These are phyloP conservation scores for Paraescarpia echinospica DNA, from an alignment of 1,140 invertebrate species.

Conservation along the genomic window DNA sequence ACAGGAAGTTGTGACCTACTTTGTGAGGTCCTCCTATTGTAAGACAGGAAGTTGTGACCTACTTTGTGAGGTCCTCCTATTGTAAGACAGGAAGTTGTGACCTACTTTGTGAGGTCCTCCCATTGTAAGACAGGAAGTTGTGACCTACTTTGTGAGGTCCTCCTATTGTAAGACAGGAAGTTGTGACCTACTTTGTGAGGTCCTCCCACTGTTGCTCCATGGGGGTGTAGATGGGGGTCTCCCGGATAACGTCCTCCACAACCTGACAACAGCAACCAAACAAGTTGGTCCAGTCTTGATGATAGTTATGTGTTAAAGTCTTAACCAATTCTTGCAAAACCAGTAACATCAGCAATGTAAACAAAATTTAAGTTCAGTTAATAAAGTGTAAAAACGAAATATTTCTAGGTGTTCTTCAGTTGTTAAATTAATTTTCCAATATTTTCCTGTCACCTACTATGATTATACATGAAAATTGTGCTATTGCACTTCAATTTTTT, in stretches of 20 bases:
- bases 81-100: conserved; percentile 20
- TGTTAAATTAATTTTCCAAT: too few relatives aligned
- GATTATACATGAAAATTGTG: too few relatives aligned
- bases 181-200: background rate
- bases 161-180: conserved; percentile 36
- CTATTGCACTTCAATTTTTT: too few relatives aligned
- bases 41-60: background rate
- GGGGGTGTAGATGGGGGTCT: conserved; percentile 42
- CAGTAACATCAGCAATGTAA: too few relatives aligned
- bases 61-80: conserved; percentile 33
- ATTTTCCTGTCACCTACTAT: too few relatives aligned
- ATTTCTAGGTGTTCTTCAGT: too few relatives aligned
- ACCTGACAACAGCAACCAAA: conserved; percentile 32
- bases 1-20: background rate
- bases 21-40: conserved; percentile 36
- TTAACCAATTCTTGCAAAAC: too few relatives aligned
- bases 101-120: conserved; percentile 22
- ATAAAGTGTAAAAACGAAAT: too few relatives aligned
- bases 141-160: background rate
- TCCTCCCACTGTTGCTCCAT: conserved; percentile 43
- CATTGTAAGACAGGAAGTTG: conserved; percentile 33
- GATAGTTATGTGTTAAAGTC: too few relatives aligned
- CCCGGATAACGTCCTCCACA: conserved; percentile 48
- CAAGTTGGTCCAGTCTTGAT: too few relatives aligned
- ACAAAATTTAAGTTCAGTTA: too few relatives aligned